These are phyloP conservation scores for Notospermus geniculatus DNA, from an alignment of 1,140 invertebrate species.

Conservation along the genomic window DNA sequence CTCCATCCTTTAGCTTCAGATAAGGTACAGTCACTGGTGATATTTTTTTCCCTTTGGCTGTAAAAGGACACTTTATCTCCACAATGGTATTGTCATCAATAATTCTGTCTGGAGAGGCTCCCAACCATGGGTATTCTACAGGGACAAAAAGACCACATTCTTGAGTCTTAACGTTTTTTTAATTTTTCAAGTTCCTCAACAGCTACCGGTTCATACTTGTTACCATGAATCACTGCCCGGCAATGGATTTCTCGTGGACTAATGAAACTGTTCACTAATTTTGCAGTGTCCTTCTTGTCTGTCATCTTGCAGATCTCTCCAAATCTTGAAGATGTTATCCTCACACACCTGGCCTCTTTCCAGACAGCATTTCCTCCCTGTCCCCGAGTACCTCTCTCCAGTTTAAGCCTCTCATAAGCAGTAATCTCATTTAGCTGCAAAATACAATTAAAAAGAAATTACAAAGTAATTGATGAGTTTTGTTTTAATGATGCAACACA, in stretches of 20 bases:
- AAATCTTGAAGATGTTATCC: slow-evolving; percentile 4
- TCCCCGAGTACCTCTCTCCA: slow-evolving; percentile 23
- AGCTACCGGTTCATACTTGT: too few species aligned
- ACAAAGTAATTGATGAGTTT: too few species aligned
- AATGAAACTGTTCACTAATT: background rate
- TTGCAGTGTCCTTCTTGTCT: background rate
- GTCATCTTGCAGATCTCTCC: slow-evolving; percentile 3
- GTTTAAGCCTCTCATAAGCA: slow-evolving; percentile 6
- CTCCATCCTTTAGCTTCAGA: too few species aligned
- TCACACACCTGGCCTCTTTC: slow-evolving; percentile 25
- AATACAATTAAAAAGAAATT: background rate
- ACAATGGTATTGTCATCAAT: too few species aligned
- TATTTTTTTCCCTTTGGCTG: too few species aligned
- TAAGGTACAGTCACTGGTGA: too few species aligned
- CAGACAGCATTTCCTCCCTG: slow-evolving; percentile 21
- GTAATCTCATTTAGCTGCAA: slow-evolving; percentile 9
- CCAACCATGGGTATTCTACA: background rate
- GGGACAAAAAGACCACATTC: slow-evolving; percentile 1
- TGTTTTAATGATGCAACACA: too few species aligned
- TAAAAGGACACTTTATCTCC: too few species aligned
- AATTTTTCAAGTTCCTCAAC: background rate
- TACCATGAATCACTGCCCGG: background rate
- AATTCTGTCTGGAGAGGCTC: slow-evolving; percentile 8
- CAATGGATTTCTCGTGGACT: background rate
- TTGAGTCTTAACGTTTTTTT: background rate